Conservation (phyloP, 1,140 invertebrate species). For the Trypoxylus dichotomus region DNA sequence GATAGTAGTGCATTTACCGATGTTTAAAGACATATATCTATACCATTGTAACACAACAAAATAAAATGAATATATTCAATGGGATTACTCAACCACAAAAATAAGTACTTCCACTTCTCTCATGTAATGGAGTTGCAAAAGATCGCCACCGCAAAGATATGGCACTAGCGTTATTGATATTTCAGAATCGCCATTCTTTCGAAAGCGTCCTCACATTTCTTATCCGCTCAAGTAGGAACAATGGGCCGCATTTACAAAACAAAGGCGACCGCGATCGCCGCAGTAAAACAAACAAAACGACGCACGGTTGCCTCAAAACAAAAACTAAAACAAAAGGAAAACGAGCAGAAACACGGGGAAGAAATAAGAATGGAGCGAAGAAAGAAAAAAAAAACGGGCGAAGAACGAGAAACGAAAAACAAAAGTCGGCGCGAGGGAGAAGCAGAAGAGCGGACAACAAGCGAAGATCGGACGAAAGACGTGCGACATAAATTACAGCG, state of each 20-base stretch:
- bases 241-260: constrained; percentile 29
- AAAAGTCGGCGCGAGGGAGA: constrained; percentile 12
- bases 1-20: no score
- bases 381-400: background rate
- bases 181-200: background rate
- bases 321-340: constrained; percentile 3
- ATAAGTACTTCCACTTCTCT: background rate
- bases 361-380: background rate
- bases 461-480: constrained; percentile 28
- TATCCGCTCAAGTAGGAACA: constrained; percentile 29
- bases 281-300: constrained; percentile 9
- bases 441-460: constrained; percentile 24
- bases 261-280: constrained; percentile 12
- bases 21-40: no score
- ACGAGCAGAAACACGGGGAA: background rate
- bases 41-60: no score
- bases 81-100: background rate
- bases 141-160: background rate
- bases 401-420: constrained; percentile 3
- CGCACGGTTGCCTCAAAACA: background rate
- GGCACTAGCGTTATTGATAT: constrained; percentile 12
- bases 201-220: constrained; percentile 9
- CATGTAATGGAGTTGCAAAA: constrained; percentile 13
- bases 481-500: constrained; percentile 40
- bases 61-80: background rate